A percentile compares a stretch with the other conserved stretches of the same genome.
These are phyloP conservation scores for Polypedilum vanderplanki DNA, from an alignment of 1,140 invertebrate genomes.

Conservation along the genomic window DNA sequence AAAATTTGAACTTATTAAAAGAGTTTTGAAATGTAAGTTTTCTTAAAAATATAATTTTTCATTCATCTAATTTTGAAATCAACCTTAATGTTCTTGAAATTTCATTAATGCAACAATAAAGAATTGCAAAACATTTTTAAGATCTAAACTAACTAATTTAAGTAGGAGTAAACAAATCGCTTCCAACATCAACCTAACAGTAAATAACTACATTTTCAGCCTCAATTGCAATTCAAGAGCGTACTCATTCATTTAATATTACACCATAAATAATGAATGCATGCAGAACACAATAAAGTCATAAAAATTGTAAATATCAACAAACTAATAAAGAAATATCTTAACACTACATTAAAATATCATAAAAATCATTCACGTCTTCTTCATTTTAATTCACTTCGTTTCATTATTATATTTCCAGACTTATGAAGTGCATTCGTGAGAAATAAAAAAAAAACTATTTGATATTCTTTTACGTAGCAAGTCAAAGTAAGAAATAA, in stretches of 20 bases:
- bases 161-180: too few relatives aligned
- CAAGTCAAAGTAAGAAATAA: neutral
- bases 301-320: neutral
- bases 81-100: too few relatives aligned
- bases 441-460: neutral
- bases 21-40: too few relatives aligned
- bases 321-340: conserved; percentile 1
- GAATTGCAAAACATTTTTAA: too few relatives aligned
- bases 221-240: neutral
- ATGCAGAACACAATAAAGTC: neutral
- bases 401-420: neutral
- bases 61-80: too few relatives aligned
- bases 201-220: too few relatives aligned
- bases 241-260: neutral
- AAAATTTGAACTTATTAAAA: neutral
- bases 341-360: conserved; percentile 15
- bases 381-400: neutral
- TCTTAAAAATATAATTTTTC: too few relatives aligned
- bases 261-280: too few relatives aligned
- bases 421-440: neutral
- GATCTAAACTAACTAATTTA: too few relatives aligned
- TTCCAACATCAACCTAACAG: too few relatives aligned
- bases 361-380: neutral
- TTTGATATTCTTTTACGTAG: too few relatives aligned
- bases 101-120: too few relatives aligned